Base-by-base conservation (phyloP, 2,113 vertebrate genomes). In the Rhinoptilus africanus region DNA sequence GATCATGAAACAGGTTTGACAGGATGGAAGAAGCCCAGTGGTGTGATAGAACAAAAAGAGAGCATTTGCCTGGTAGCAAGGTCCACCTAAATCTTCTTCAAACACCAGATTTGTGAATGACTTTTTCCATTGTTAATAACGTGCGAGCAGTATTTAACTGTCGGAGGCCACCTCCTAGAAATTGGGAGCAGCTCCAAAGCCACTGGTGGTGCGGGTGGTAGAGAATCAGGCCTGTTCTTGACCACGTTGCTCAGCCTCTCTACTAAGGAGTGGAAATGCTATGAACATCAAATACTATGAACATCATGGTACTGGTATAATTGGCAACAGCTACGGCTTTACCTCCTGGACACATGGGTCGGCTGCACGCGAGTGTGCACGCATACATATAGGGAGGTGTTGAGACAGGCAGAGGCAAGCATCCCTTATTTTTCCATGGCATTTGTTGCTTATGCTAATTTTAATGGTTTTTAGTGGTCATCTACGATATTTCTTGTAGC, bases 1-100 rank as follows among this genome's bases (percentile, higher is more conserved):
- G 94, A 95, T 94, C 81, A 85, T 92, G 92, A 91, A 93, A 81
- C 94, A 93, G 59, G 80, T 97, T 97, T 98, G 87, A 88, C 26
- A 1, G 85, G 82, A 34, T 97, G 79, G 81, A 95, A 88, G 84
- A 82, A 95, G 78, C 57, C 54, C 0, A 1, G 62, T 96, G 93
- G 89, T 80, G 95, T 96, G 97, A 85, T 73, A 89, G 69, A 83
- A 84, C 67, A 54, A 92, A 97, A 95, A 76, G 81, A 96, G 56
- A 45, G 85, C 77, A 60, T 95, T 92, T 92, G 67, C 76, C 85
- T 43, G 69, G 41, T 63, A 67, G 86, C 48, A 56, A 43, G 82
- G 60, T 75, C 81, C 86, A 92, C 85, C 76, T 90, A 76, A 23
- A 76, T 45, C 80, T 66, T 41, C 26, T 67, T 88, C 15, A 2